Percentiles rank a stretch among this genome's conserved stretches.
phyloP scores from a whole-genome alignment of 2,797 vertebrate species.

The Cirrhinus mrigala region DNA sequence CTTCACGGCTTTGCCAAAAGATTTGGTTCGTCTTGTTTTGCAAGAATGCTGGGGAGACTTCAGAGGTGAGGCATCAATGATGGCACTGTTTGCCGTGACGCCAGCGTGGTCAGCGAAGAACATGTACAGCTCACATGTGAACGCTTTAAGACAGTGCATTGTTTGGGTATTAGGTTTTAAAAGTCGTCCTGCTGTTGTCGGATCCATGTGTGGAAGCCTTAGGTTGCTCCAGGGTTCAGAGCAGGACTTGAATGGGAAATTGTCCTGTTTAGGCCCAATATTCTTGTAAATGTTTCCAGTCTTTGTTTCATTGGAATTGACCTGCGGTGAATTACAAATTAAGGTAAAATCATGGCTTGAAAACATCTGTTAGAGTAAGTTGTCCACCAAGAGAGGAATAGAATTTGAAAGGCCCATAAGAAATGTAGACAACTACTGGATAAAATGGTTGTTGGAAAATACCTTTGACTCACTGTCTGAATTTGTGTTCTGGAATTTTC shows the following conservation, averaged over 20 bases:
- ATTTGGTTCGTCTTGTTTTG: slow-evolving; percentile 52
- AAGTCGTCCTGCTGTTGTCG: background rate
- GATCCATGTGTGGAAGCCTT: background rate
- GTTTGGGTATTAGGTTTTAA: background rate
- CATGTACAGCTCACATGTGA: background rate
- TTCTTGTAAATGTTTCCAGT: background rate
- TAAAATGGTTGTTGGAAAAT: slow-evolving; percentile 23
- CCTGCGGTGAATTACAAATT: slow-evolving; percentile 3
- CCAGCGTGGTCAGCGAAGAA: background rate
- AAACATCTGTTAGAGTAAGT: slow-evolving; percentile 19
- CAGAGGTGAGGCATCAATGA: slow-evolving; percentile 49
- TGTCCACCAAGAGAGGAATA: slow-evolving; percentile 13
- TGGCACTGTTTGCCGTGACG: slow-evolving; percentile 41
- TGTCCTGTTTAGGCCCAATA: background rate
- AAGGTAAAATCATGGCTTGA: background rate
- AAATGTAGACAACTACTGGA: slow-evolving; percentile 24
- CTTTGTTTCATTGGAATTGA: background rate
- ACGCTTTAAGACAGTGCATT: background rate
- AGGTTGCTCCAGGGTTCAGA: background rate
- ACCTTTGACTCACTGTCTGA: background rate
- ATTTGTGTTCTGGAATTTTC: background rate
- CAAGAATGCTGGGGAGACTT: slow-evolving; percentile 58
- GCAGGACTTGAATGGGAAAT: background rate
- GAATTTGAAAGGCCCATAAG: slow-evolving; percentile 16
- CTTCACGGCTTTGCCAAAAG: slow-evolving; percentile 52